Percentiles rank a stretch among this genome's conserved stretches.
These are phyloP conservation scores for Carlito syrichta DNA, from an alignment of 2,113 vertebrate species.

Conservation along the genomic window DNA sequence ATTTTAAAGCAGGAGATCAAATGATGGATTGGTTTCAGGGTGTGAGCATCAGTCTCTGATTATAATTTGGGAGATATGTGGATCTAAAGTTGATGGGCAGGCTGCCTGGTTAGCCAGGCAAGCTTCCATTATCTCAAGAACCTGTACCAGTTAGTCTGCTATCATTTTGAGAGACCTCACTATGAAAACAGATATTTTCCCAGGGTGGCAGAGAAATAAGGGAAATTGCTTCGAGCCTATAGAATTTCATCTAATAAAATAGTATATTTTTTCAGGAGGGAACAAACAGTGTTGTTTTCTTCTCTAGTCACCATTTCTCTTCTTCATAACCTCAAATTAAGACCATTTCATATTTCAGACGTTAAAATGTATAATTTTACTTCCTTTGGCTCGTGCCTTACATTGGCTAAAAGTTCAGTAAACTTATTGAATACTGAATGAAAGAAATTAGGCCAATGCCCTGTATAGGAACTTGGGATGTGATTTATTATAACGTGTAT, in stretches of 20 bases:
- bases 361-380: neutral
- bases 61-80: conserved; percentile 69
- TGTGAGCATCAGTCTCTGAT: conserved; percentile 69
- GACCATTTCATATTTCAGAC: neutral
- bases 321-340: neutral
- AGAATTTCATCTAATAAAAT: neutral
- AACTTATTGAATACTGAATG: neutral
- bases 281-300: neutral
- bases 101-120: conserved; percentile 56
- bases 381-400: neutral
- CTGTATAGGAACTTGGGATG: neutral
- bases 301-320: neutral
- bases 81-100: conserved; percentile 67
- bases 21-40: conserved; percentile 73
- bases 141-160: conserved; percentile 47
- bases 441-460: conserved; percentile 10
- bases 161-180: conserved; percentile 51
- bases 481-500: neutral
- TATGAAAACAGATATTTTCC: conserved; percentile 45
- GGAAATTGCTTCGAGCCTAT: neutral
- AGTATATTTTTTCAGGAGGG: neutral
- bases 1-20: conserved; percentile 63
- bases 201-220: neutral
- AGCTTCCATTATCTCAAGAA: conserved; percentile 63
- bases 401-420: neutral